Percentiles rank a stretch among this genome's conserved stretches.
These are phyloP conservation scores for Rhinatrema bivittatum DNA, from an alignment of 2,797 vertebrate species.

Conservation along the genomic window DNA sequence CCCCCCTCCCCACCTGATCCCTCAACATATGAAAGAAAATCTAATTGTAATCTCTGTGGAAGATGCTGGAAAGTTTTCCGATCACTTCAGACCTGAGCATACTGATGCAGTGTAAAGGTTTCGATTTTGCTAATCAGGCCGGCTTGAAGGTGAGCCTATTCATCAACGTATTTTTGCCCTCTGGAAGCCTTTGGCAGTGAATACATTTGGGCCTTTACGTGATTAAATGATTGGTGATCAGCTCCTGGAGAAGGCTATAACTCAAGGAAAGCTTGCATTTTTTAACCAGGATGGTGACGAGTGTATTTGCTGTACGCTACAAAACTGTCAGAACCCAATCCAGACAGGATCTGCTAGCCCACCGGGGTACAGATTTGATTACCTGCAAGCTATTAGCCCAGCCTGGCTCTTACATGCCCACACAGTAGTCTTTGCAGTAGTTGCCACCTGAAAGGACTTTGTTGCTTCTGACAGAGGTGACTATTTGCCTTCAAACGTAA, in stretches of 20 bases:
- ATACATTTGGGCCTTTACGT: neutral
- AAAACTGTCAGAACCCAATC: no score
- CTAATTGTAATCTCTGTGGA: neutral
- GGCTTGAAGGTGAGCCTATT: conserved; percentile 7
- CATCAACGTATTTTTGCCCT: neutral
- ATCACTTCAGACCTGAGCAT: neutral
- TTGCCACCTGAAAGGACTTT: no score
- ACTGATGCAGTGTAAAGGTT: neutral
- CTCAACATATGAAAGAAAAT: conserved; percentile 1
- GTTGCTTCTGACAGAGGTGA: no score
- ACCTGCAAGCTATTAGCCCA: no score
- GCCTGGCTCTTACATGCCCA: no score
- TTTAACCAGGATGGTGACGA: no score
- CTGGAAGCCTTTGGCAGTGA: neutral
- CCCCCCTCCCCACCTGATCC: conserved; percentile 1
- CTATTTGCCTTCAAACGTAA: no score
- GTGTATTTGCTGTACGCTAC: no score
- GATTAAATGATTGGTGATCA: conserved; percentile 11
- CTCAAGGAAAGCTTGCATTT: no score
- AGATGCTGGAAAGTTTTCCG: conserved; percentile 12
- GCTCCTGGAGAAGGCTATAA: neutral
- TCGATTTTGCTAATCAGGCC: conserved; percentile 8
- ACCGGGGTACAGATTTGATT: no score
- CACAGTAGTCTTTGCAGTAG: no score
- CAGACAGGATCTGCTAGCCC: no score